Base-by-base conservation (phyloP, 2,888 invertebrate genomes). In the Autographa pulchrina region DNA sequence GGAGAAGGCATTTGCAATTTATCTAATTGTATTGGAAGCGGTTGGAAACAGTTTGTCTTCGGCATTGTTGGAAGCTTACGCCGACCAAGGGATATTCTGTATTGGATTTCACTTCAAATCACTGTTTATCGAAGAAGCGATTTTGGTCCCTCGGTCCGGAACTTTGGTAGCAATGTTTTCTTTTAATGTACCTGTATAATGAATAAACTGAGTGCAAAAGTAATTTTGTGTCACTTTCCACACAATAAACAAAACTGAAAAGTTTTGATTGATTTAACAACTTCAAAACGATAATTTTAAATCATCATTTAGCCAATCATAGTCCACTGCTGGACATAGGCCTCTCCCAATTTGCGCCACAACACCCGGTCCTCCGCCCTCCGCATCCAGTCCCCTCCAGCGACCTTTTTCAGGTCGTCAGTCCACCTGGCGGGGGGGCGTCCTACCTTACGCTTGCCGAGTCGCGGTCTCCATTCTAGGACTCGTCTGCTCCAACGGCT, bases 1-100 rank as follows among this genome's bases (percentile, higher is more conserved):
- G 48, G 64, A 68, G 74, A 56, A 66, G 60, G 38, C 20, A 11
- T 54, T 63, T 32, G 48, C 48, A 14, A 13, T 54, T 56, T 56
- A 56, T 56, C 54, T 56, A 56, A 56, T 56, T 56, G 54, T 56
- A 56, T 56, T 56, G 54, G 54, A 56, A 56, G 54, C 54, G 54
- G 54, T 56, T 14, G 20, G 54, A 25, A 56, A 56, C 54, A 56
- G 54, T 56, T 56, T 56, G 54, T 56, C 54, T 56, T 56, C 54
- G 54, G 54, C 54, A 25, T 56, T 56, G 54, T 56, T 56, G 25
- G 20, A 1, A 25, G 54, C 13, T 56, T 56, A 56, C 25, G 54
- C 54, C 13, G 20, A 13, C 20, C 54, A 20, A 25, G 11, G 25
- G 54, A 56, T 18, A 20, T 25, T 56, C 13, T 56, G 20, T 20